Base-by-base conservation (phyloP, 2,888 invertebrate species). In the Drosophila helvetica region DNA sequence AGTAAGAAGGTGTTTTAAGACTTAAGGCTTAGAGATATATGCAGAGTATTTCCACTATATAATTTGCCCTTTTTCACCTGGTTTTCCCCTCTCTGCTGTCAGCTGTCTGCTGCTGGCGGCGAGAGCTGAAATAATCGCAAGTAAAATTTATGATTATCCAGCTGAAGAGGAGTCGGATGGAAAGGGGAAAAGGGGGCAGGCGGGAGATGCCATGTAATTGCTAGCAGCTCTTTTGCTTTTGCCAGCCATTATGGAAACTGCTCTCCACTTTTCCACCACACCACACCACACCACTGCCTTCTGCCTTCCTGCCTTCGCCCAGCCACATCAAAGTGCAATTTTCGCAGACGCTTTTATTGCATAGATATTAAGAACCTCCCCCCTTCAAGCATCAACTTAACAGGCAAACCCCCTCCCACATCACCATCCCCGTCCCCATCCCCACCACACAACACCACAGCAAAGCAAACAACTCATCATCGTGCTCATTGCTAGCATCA, bases 321-420 rank as follows among this genome's bases (percentile, higher is more conserved):
- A 53, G 67, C 82, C 71, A 78, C 80, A 78, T 70, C 82, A 79
- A 85, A 81, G 81, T 79, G 79, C 78, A 79, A 82, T 77, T 78
- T 83, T 74, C 48, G 71, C 78, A 76, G 78, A 69, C 57, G 65
- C 69, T 80, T 81, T 77, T 80, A 82, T 85, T 85, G 82, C 82
- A 85, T 83, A 79, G 80, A 77, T 82, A 86, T 82, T 80, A 71
- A 63, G 45, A 77, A 72, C 71, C 76, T 69, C 30, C 51, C 48
- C 58, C 43, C 5, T 5, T 19, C 63, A 54, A 5, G 33, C 33
- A 33, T 3, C 33, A 38, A 6, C 38, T 7, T n/a, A n/a, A 0
- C 38, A 6, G 7, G 7, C 38, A 15, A 6, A 7, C 7, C n/a
- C 15, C 12, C 38, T 0, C 15, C 38, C 2, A 38, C 7, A 2